Percentiles rank a stretch among this genome's conserved stretches.
Conservation (phyloP, 2,888 invertebrate genomes). For the Tinea trinotella region DNA sequence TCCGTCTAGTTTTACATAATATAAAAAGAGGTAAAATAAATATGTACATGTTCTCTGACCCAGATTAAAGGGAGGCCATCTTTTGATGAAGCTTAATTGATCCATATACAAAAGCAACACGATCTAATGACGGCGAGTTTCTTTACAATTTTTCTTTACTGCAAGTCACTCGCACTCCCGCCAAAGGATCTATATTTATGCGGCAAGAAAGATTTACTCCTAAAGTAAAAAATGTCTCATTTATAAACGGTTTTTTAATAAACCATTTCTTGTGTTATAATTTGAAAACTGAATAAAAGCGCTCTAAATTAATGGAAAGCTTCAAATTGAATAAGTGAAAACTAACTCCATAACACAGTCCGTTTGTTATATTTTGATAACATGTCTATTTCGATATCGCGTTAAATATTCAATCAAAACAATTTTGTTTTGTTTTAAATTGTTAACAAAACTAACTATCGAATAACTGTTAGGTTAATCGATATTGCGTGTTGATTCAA, state of each 20-base stretch:
- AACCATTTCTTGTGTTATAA: background rate
- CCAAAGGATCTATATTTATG: background rate
- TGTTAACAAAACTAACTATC: conserved; percentile 7
- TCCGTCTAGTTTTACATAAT: too few species aligned
- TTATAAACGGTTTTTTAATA: background rate
- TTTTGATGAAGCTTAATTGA: conserved; percentile 7
- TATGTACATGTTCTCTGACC: background rate
- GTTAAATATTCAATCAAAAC: background rate
- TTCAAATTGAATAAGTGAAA: background rate
- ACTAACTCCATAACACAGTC: background rate
- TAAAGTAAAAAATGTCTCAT: background rate
- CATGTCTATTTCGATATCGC: background rate
- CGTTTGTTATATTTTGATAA: background rate
- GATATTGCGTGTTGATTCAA: conserved; percentile 22
- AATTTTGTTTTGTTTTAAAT: background rate
- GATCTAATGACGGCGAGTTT: conserved; percentile 10
- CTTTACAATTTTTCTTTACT: background rate
- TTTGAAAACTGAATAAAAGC: background rate
- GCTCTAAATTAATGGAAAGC: background rate
- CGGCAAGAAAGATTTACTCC: background rate
- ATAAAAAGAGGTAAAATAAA: background rate
- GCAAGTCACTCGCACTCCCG: conserved; percentile 2
- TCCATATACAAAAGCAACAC: background rate
- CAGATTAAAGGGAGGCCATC: conserved; percentile 3
- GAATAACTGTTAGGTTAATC: conserved; percentile 19